Conservation (phyloP, 2,797 vertebrate species). For the Chelonia mydas region DNA sequence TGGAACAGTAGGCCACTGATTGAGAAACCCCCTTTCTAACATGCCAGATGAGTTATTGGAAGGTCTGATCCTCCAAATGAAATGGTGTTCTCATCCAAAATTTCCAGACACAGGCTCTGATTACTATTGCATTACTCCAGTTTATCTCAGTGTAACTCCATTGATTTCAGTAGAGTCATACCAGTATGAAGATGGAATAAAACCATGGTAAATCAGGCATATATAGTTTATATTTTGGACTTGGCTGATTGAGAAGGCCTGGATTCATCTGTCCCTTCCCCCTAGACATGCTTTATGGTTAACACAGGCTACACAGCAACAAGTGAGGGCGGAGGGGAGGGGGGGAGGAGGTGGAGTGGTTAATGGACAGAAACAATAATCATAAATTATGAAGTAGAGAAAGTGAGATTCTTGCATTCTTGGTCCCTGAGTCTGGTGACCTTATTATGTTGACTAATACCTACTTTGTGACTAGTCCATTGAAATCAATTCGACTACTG, state of each 20-base stretch:
- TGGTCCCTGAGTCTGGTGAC: background rate
- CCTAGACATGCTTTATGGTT: background rate
- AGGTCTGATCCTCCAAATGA: background rate
- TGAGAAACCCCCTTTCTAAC: background rate
- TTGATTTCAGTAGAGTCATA: background rate
- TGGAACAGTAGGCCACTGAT: accelerated
- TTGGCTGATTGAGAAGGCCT: background rate
- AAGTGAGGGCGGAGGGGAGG: no score
- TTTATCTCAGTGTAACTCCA: background rate
- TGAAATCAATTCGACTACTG: background rate
- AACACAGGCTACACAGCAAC: background rate
- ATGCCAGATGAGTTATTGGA: background rate
- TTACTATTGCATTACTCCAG: background rate
- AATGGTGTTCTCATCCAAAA: background rate
- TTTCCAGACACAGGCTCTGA: background rate
- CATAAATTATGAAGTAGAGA: background rate
- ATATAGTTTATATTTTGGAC: background rate
- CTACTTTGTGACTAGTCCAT: background rate
- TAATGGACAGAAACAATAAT: background rate
- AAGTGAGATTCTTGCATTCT: background rate
- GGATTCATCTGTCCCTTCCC: background rate
- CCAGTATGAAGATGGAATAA: background rate
- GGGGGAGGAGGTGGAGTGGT: background rate
- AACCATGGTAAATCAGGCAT: background rate
- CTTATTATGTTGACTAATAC: background rate